Evolutionary conservation across 2,113 vertebrate species (phyloP).

Genomic region (Thryonomys swinderianus): DNA sequence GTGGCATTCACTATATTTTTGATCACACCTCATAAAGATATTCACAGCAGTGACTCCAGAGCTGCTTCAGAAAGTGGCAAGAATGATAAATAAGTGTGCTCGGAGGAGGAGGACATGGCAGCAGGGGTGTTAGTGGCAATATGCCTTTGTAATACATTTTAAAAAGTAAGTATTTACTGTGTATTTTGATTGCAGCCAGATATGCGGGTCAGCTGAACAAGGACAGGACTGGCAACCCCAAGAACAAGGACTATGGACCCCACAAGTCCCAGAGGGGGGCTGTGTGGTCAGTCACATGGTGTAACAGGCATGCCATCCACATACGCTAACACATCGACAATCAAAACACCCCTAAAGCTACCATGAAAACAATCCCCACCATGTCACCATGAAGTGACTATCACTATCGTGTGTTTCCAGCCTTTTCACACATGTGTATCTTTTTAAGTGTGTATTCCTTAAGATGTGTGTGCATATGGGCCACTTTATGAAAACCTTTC

Average conservation of each 20-base stretch:
- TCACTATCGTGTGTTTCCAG: accelerated
- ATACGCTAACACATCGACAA: accelerated
- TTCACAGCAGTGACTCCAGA: neutral
- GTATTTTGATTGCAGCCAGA: neutral
- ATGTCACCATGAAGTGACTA: neutral
- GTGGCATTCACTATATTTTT: neutral
- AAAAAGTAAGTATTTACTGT: neutral
- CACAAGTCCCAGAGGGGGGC: neutral
- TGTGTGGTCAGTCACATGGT: neutral
- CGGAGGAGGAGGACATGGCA: neutral
- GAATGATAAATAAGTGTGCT: neutral
- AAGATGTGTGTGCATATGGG: accelerated
- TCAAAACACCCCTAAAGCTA: accelerated
- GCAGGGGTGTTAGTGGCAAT: neutral
- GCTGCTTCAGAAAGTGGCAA: too few relatives aligned
- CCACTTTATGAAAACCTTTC: neutral
- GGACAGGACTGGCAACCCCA: accelerated
- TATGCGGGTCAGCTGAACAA: accelerated
- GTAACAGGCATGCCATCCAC: neutral
- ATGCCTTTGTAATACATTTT: neutral
- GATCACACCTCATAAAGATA: neutral
- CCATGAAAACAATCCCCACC: accelerated
- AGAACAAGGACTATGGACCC: too few relatives aligned
- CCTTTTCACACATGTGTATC: accelerated
- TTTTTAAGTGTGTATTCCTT: neutral